Percentiles rank a stretch among this genome's conserved stretches.
Conservation (phyloP, 1,140 invertebrate species). For the Drosophila neocordata region DNA sequence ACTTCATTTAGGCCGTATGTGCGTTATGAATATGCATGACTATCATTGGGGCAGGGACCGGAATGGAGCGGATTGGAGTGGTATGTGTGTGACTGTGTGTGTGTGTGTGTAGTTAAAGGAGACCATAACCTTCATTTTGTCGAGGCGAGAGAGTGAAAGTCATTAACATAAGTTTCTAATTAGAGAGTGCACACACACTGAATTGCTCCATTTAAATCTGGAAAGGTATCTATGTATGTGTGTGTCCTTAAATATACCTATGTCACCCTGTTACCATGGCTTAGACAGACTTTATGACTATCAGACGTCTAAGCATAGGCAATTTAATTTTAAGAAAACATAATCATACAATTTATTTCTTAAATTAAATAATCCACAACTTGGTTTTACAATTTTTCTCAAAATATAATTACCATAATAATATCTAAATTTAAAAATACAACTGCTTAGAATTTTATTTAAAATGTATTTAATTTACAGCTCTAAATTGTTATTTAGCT, state of each 20-base stretch:
- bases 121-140: constrained; percentile 63
- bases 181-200: constrained; percentile 29
- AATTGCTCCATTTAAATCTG: background rate
- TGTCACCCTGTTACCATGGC: constrained; percentile 4
- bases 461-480: no score
- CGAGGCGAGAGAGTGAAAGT: constrained; percentile 56
- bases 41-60: background rate
- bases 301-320: background rate
- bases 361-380: no score
- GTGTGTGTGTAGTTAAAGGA: constrained; percentile 25
- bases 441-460: no score
- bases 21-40: constrained; percentile 65
- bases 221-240: background rate
- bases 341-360: no score
- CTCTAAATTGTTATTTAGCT: no score
- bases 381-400: no score
- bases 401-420: no score
- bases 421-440: no score
- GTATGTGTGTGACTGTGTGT: no score
- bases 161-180: constrained; percentile 64
- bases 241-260: background rate
- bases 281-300: background rate
- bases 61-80: constrained; percentile 11
- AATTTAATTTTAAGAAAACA: background rate
- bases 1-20: constrained; percentile 65